Conservation (phyloP, 1,140 invertebrate species). For the Apis dorsata region DNA sequence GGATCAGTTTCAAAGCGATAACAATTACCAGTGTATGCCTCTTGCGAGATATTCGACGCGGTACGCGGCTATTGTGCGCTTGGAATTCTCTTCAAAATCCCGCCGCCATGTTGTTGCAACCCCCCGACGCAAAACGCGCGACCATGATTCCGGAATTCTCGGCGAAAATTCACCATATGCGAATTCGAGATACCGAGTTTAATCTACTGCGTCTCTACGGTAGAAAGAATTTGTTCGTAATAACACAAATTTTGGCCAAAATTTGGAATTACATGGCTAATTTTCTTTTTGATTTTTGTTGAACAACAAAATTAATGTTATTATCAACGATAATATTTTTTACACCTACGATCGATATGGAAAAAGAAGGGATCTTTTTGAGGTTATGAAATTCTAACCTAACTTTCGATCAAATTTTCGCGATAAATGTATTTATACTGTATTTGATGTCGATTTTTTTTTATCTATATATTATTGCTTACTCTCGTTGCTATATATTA, state of each 20-base stretch:
- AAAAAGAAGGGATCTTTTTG: too few relatives aligned
- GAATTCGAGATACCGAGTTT: neutral
- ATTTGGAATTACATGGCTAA: too few relatives aligned
- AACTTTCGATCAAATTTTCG: too few relatives aligned
- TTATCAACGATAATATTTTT: too few relatives aligned
- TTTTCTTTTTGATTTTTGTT: too few relatives aligned
- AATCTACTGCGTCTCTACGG: neutral
- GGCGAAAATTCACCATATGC: neutral
- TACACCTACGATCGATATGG: too few relatives aligned
- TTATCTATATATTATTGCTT: too few relatives aligned
- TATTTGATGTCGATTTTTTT: neutral
- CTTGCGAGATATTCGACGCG: constrained; percentile 7
- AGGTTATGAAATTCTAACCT: too few relatives aligned
- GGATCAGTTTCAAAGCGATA: constrained; percentile 9
- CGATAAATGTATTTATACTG: too few relatives aligned
- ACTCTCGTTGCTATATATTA: neutral
- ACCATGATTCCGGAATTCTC: neutral
- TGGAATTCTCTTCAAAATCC: constrained; percentile 13
- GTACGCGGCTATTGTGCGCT: neutral
- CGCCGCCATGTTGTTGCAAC: neutral
- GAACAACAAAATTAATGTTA: too few relatives aligned
- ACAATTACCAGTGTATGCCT: constrained; percentile 3
- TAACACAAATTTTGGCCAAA: too few relatives aligned
- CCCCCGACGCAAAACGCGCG: neutral
- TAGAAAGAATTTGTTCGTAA: too few relatives aligned